Conservation (phyloP, 2,797 vertebrate species). For the Catostomus latipinnis region DNA sequence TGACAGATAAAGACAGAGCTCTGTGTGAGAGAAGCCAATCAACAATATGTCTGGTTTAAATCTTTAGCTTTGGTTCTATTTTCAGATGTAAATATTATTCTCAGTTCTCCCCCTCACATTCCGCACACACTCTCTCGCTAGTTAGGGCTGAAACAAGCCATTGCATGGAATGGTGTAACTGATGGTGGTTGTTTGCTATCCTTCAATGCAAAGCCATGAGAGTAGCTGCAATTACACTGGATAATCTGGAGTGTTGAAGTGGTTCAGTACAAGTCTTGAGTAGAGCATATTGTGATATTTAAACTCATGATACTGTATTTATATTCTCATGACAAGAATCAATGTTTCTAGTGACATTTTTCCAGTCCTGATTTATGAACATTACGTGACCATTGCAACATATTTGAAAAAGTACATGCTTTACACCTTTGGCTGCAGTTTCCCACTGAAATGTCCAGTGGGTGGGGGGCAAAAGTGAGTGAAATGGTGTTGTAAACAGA, state of each 20-base stretch:
- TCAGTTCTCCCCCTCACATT: conserved; percentile 39
- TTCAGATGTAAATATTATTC: conserved; percentile 11
- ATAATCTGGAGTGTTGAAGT: conserved; percentile 18
- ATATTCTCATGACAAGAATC: no score
- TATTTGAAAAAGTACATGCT: no score
- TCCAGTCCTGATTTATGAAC: no score
- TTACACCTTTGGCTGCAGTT: no score
- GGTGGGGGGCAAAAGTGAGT: no score
- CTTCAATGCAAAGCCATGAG: conserved; percentile 17
- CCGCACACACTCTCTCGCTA: conserved; percentile 25
- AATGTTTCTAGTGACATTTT: no score
- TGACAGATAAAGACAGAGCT: conserved; percentile 11
- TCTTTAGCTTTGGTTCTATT: conserved; percentile 20
- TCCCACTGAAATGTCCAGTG: no score
- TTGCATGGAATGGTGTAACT: neutral
- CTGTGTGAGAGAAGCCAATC: conserved; percentile 12
- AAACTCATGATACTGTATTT: no score
- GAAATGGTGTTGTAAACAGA: no score
- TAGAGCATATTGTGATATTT: no score
- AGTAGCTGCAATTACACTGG: conserved; percentile 27
- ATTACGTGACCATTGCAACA: no score
- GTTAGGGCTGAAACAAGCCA: conserved; percentile 38
- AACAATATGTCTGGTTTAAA: conserved; percentile 26
- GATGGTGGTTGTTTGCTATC: conserved; percentile 12
- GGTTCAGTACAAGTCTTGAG: neutral